A percentile compares a stretch with the other conserved stretches of the same genome.
Conservation (phyloP, 92 coral and sea anemone genomes). For the Epizoanthus scotinus region DNA sequence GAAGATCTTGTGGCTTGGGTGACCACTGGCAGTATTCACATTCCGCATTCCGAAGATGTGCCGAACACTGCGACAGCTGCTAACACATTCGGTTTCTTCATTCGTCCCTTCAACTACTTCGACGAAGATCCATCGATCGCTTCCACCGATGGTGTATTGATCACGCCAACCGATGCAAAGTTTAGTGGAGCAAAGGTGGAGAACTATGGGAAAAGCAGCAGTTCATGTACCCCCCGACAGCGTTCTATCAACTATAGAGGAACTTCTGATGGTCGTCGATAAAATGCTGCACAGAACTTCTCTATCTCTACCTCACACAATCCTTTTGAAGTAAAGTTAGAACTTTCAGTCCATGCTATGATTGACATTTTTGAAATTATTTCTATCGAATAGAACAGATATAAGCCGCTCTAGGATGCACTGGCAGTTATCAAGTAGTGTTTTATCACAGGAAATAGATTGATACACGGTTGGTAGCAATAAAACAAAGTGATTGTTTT, state of each 20-base stretch:
- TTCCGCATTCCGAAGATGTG: constrained; percentile 80
- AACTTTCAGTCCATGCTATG: no score
- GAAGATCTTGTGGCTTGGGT: constrained; percentile 86
- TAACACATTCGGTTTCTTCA: constrained; percentile 58
- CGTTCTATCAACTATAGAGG: constrained; percentile 49
- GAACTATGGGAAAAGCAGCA: constrained; percentile 51
- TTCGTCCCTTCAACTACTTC: constrained; percentile 77
- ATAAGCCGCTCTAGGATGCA: no score
- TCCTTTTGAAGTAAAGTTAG: no score
- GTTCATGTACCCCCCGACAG: constrained; percentile 48
- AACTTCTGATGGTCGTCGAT: constrained; percentile 29
- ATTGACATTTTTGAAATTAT: no score
- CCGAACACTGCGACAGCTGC: constrained; percentile 72
- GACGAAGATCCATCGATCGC: constrained; percentile 77
- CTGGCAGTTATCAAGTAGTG: no score
- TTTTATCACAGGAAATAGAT: no score
- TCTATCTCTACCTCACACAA: no score
- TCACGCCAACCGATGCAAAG: constrained; percentile 41
- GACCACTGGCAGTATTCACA: constrained; percentile 70
- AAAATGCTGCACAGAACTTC: neutral
- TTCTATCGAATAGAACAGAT: no score
- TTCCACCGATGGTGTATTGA: constrained; percentile 61
- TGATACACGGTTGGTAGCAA: no score
- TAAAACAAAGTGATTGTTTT: no score
- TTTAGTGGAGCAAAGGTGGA: constrained; percentile 46